Evolutionary conservation across 2,888 invertebrate genomes (phyloP).

Genomic region (Brenthis ino): DNA sequence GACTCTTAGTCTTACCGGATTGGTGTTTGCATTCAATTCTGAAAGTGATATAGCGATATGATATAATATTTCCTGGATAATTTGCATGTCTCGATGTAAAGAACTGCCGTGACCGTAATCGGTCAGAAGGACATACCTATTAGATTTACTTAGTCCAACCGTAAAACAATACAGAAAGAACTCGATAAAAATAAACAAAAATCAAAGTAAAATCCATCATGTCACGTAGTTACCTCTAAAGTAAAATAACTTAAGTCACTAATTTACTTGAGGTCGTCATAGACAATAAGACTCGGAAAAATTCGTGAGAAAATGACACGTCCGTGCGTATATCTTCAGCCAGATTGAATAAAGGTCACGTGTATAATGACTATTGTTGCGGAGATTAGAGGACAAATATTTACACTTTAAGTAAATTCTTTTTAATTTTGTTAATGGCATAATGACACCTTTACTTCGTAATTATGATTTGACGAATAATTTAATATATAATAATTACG

Average conservation of each 20-base stretch:
- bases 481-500: no score
- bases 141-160: no score
- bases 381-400: slow-evolving; percentile 25
- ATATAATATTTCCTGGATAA: no score
- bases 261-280: slow-evolving; percentile 21
- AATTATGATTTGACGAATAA: not conserved
- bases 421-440: slow-evolving; percentile 4
- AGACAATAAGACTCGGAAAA: slow-evolving; percentile 33
- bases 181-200: not conserved
- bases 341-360: slow-evolving; percentile 31
- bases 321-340: slow-evolving; percentile 27
- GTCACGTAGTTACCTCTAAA: not conserved
- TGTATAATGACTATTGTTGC: slow-evolving; percentile 34
- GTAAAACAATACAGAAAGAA: no score
- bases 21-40: no score
- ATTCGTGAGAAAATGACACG: slow-evolving; percentile 34
- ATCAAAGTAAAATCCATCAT: not conserved
- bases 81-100: no score
- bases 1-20: no score
- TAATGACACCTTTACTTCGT: not conserved
- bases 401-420: slow-evolving; percentile 4
- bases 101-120: no score
- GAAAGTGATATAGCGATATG: no score
- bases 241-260: slow-evolving; percentile 12
- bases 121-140: no score